These are phyloP conservation scores for Spatulosminthurus flaviceps DNA, from an alignment of 2,888 invertebrate species.

Conservation along the genomic window DNA sequence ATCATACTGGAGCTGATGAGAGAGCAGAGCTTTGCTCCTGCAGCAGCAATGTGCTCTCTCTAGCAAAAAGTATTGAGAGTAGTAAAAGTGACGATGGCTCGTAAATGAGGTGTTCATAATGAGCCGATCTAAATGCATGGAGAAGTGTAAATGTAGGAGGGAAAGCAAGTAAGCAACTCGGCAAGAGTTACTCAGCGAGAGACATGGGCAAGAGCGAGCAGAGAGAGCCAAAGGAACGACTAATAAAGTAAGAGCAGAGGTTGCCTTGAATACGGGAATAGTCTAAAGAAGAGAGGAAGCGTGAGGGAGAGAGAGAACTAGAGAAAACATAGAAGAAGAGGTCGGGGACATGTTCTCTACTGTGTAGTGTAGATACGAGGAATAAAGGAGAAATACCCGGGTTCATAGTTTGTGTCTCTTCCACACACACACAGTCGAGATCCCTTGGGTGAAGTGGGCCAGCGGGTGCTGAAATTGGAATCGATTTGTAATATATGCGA, in stretches of 20 bases:
- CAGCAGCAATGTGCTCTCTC: conserved; percentile 18
- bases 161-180: conserved; percentile 33
- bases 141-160: conserved; percentile 53
- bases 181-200: conserved; percentile 23
- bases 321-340: conserved; percentile 29
- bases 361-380: not conserved
- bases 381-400: conserved; percentile 35
- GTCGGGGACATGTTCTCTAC: conserved; percentile 39
- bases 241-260: conserved; percentile 43
- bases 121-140: conserved; percentile 64
- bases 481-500: conserved; percentile 58
- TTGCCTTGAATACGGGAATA: conserved; percentile 36
- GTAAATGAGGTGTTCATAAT: conserved; percentile 64
- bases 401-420: conserved; percentile 26
- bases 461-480: conserved; percentile 53
- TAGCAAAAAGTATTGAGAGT: conserved; percentile 49
- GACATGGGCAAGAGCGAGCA: conserved; percentile 24
- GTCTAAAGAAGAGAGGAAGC: not conserved
- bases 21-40: not conserved
- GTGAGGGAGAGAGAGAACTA: conserved; percentile 2
- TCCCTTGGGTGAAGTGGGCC: conserved; percentile 48
- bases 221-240: conserved; percentile 32
- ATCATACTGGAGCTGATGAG: not conserved
- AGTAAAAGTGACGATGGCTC: conserved; percentile 55
- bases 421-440: conserved; percentile 34